Base-by-base conservation (phyloP, 1,140 invertebrate genomes). In the Drosophila ohnishii region DNA sequence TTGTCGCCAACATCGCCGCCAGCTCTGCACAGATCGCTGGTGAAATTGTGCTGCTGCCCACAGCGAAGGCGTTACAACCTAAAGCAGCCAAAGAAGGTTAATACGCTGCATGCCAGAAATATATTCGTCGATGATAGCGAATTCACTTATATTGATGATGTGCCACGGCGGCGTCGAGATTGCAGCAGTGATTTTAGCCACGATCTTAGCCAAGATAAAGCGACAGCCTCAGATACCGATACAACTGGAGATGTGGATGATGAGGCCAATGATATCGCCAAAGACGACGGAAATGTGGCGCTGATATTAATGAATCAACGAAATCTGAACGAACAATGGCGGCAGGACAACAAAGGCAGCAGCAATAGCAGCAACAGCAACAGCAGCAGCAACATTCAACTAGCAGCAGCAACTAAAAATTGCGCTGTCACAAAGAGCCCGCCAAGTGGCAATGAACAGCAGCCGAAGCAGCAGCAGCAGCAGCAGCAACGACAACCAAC, bases 61-160 rank as follows among this genome's bases (percentile, higher is more conserved):
- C 86, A 91, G 73, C 90, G 90, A 16, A 85, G 83, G 65, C 89
- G 89, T 45, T 91, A 91, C 64, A 83, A 74, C 60, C 58, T 91
- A 11, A 90, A 88, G 70, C 90, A 90, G 37, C 73, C 85, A 3
- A 90, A 90, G 65, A 56, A 61, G 66, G 65, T 67, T 48, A 89
- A 78, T 53, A 90, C 89, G 74, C 67, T 90, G 74, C 86, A 91
- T 64, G 89, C 86, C 59, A 78, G 90, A 56, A 91, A 91, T 70
- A 90, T 91, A 76, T 90, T 91, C 61, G 75, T 79, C 53, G 90
- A 85, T 48, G 83, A 87, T 82, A 90, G 79, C 83, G 90, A 90
- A 57, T 88, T 91, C 59, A 87, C 75, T 48, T 90, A 88, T 82
- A 91, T 91, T 77, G 90, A 91, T 82, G 90, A 91, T 90, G 86